Base-by-base conservation (phyloP, 2,888 invertebrate genomes). In the Altica lythri region DNA sequence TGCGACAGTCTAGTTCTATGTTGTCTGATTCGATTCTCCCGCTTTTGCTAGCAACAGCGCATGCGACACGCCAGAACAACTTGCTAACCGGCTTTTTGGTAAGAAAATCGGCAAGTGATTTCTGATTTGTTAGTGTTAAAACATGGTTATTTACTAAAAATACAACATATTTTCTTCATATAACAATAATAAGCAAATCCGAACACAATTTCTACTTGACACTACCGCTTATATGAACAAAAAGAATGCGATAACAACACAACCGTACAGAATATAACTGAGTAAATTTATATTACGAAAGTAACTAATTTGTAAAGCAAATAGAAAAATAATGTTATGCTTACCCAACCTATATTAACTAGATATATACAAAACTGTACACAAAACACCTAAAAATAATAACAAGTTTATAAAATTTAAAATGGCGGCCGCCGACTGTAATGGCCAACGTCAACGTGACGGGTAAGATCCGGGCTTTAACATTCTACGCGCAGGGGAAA, bases 401-500 rank as follows among this genome's bases (percentile, higher is more conserved):
- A 66, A 68, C 66, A 68, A 68, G 65, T 67, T 65, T 66, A 66
- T 65, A 67, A 68, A 71, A 68, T 68, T 65, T 70, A 72, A 73
- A 74, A 74, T 74, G 74, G 74, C 73, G 72, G 70, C 69, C 67
- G 66, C 63, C 62, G 62, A 66, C 60, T 67, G 59, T 62, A 69
- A 65, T 67, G 66, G 68, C 63, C 70, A 76, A 78, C 80, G 79
- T 79, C 79, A 80, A 80, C 81, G 80, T 80, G 78, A 78, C 77
- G 78, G 77, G 75, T 81, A 55, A 52, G 58, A 55, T 60, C 59
- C 65, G 66, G 86, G 86, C 86, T 86, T 83, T 84, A 85, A 85
- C 84, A 81, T 84, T 82, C 83, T 85, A 86, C 86, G 88, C 88
- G 86, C 86, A 86, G 83, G 84, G 85, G 61, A 67, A 73, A 34